phyloP scores from a whole-genome alignment of 2,888 invertebrate genomes.

The Cylloceria caligata region DNA sequence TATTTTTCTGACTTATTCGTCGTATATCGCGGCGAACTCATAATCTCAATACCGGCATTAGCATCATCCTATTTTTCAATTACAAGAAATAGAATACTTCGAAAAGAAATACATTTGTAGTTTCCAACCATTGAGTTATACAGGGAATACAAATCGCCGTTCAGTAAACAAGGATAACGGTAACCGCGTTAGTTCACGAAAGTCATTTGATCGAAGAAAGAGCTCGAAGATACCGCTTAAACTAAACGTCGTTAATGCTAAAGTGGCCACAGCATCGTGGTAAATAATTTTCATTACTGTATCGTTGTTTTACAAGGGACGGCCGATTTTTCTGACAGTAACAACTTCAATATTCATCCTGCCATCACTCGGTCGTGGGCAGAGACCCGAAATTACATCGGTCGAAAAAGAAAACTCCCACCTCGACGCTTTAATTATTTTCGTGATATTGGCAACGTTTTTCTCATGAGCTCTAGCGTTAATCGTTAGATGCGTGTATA shows the following conservation, averaged over 20 bases:
- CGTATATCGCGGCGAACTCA: neutral
- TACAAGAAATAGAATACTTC: neutral
- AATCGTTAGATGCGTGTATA: constrained; percentile 15
- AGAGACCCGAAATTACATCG: neutral
- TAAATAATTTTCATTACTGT: constrained; percentile 69
- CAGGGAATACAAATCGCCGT: neutral
- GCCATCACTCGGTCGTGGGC: neutral
- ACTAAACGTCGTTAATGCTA: constrained; percentile 75
- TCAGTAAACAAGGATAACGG: neutral
- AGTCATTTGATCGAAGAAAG: constrained; percentile 3
- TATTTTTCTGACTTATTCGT: neutral
- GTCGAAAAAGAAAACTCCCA: constrained; percentile 1
- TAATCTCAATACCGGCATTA: constrained; percentile 4
- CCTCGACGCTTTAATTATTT: constrained; percentile 3
- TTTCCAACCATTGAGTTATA: neutral
- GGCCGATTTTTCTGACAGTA: neutral
- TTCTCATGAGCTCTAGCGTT: neutral
- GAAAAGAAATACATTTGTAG: neutral
- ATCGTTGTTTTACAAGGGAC: constrained; percentile 3
- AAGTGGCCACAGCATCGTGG: constrained; percentile 76
- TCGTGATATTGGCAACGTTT: neutral
- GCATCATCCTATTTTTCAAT: neutral
- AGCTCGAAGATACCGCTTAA: neutral
- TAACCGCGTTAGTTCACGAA: neutral
- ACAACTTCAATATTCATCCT: neutral